Conservation (phyloP, 1,140 invertebrate genomes). For the Schlechtendalia chinensis region DNA sequence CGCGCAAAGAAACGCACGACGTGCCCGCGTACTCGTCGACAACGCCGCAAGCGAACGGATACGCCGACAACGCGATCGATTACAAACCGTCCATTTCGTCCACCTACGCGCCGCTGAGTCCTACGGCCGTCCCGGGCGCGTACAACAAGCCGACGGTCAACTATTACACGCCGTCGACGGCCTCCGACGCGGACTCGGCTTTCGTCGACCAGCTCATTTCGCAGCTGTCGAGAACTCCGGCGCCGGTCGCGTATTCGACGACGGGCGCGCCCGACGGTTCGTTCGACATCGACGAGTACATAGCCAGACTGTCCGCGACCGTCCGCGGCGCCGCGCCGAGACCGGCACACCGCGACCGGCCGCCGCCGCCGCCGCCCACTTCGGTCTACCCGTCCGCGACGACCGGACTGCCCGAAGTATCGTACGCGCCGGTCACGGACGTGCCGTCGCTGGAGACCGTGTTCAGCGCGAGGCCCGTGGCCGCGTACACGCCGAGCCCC, state of each 20-base stretch:
- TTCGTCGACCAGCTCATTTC: slow-evolving; percentile 9
- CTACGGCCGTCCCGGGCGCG: neutral
- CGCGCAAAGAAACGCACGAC: neutral
- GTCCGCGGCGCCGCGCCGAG: neutral
- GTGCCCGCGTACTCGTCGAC: neutral
- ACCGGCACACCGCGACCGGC: neutral
- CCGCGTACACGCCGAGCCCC: slow-evolving; percentile 15
- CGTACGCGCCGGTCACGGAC: no score
- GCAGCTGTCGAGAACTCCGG: neutral
- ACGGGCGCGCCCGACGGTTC: slow-evolving; percentile 9
- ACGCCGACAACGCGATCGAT: neutral
- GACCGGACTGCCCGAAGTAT: no score
- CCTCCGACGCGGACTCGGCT: neutral
- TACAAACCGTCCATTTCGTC: slow-evolving; percentile 4
- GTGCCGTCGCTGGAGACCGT: slow-evolving; percentile 22
- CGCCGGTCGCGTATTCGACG: neutral
- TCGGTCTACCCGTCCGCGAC: slow-evolving; percentile 14
- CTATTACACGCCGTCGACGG: slow-evolving; percentile 13
- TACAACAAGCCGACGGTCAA: slow-evolving; percentile 21
- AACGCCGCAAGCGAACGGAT: neutral
- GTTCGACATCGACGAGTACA: slow-evolving; percentile 17
- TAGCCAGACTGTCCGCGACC: neutral
- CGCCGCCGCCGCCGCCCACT: neutral
- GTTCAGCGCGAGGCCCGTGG: neutral
- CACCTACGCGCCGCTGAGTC: neutral